Conservation (phyloP, 2,797 vertebrate genomes). For the Spinus olivaceus region DNA sequence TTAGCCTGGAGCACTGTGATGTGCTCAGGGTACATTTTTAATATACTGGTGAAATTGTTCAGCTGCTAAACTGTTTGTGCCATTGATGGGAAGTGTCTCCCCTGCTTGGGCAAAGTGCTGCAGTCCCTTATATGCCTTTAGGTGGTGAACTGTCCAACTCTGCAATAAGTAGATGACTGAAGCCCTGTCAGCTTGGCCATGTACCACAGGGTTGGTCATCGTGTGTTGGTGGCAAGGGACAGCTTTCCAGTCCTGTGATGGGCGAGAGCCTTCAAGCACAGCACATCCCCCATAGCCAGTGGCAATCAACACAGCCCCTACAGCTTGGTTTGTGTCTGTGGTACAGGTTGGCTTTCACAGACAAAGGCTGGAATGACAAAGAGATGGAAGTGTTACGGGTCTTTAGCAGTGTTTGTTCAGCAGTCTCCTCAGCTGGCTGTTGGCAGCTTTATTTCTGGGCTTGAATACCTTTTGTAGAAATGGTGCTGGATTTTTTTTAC, state of each 20-base stretch:
- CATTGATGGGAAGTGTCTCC: accelerated
- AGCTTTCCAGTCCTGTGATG: not conserved
- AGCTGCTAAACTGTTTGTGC: not conserved
- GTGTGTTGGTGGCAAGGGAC: not conserved
- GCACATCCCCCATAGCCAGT: not conserved
- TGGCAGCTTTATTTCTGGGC: conserved; percentile 30
- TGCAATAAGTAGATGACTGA: not conserved
- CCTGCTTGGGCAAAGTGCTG: not conserved
- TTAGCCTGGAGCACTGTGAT: not conserved
- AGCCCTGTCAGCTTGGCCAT: not conserved
- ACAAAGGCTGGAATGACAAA: not conserved
- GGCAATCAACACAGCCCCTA: not conserved
- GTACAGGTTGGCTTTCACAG: not conserved
- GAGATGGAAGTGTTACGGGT: not conserved
- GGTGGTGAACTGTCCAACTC: not conserved
- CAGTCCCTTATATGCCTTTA: not conserved
- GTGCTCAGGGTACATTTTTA: not conserved
- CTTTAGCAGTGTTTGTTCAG: not conserved
- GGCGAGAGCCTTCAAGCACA: not conserved
- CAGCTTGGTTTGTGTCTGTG: conserved; percentile 21
- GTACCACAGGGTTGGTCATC: accelerated
- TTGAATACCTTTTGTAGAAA: conserved; percentile 29
- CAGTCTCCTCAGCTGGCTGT: conserved; percentile 14
- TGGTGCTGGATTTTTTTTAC: conserved; percentile 13
- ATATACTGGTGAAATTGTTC: not conserved